Base-by-base conservation (phyloP, 2,113 vertebrate species). In the Leucopsar rothschildi region DNA sequence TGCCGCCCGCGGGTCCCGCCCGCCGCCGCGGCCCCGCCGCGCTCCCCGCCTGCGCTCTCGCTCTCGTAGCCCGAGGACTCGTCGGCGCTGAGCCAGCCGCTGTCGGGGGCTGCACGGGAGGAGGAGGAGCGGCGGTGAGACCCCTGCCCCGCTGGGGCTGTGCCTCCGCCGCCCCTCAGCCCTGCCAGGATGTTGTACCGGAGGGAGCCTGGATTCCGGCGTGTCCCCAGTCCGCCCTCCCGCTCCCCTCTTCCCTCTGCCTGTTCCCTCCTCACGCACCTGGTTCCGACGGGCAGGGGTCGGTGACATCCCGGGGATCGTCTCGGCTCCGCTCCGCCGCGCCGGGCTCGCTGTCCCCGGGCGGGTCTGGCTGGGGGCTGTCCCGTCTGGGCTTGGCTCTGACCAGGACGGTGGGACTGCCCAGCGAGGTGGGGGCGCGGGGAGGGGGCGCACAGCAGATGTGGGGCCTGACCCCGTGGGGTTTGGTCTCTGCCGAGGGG, bases 11-110 rank as follows among this genome's bases (percentile, higher is more conserved):
- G 45, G 6, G 25, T 29, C 40, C 27, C 42, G 4, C n/a, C 79
- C 31, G 89, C 95, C 19, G 17, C 33, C 70, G 40, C 97, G 3
- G 31, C 69, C 19, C 82, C 89, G 27, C 94, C 90, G 2, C 96
- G 95, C 49, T 90, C 84, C 18, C 29, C 80, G 35, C 90, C 87
- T 2, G 88, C 76, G n/a, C 90, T 92, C 66, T 93, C 82, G 80
- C 95, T 96, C 47, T 95, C 94, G 57, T 96, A 95, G 69, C 96
- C 95, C 14, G 95, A 95, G 19, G 93, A 95, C 21, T 95, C 95
- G 44, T 93, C 91, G 4, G 78, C 47, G 59, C 91, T 96, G 49
- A 44, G 55, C 86, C 88, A 94, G 63, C 63, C 70, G 52, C 83
- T 35, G 27, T 91, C 81, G 8, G 42, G 19, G 14, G 14, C 91